Percentiles rank a stretch among this genome's conserved stretches.
These are phyloP conservation scores for Dexiosoma caninum DNA, from an alignment of 2,888 invertebrate genomes.

Conservation along the genomic window DNA sequence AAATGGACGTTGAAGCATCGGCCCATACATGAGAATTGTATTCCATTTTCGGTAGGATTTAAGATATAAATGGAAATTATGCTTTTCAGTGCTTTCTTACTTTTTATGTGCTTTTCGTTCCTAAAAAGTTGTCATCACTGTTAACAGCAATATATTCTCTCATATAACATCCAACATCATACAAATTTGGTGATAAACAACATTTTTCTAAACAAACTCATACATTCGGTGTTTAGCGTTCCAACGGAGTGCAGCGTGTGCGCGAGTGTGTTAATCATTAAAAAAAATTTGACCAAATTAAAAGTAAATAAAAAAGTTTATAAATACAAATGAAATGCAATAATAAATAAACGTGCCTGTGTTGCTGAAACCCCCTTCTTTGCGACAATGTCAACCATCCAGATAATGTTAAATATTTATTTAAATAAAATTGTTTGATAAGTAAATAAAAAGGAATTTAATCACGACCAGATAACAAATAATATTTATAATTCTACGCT, in stretches of 20 bases:
- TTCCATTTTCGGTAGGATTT: too few species aligned
- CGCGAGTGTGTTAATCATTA: slow-evolving; percentile 20
- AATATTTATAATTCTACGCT: background rate
- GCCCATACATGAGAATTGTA: too few species aligned
- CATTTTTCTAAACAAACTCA: slow-evolving; percentile 47
- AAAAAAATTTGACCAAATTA: background rate
- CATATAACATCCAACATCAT: slow-evolving; percentile 41
- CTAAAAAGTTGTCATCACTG: too few species aligned
- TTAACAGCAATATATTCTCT: too few species aligned
- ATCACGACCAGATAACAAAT: slow-evolving; percentile 14
- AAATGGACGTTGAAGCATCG: too few species aligned
- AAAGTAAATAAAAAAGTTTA: slow-evolving; percentile 25
- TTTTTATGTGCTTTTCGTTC: too few species aligned
- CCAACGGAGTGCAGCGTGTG: slow-evolving; percentile 44
- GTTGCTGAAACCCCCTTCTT: slow-evolving; percentile 19
- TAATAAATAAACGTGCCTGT: slow-evolving; percentile 25
- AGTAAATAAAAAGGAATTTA: background rate
- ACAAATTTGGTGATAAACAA: slow-evolving; percentile 16
- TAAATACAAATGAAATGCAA: slow-evolving; percentile 30
- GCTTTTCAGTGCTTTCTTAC: too few species aligned
- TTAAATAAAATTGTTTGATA: slow-evolving; percentile 26
- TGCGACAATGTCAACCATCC: slow-evolving; percentile 5
- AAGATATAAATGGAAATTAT: too few species aligned
- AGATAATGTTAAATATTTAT: slow-evolving; percentile 14
- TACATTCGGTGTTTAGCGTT: slow-evolving; percentile 63